phyloP scores from a whole-genome alignment of 2,888 invertebrate species.

The Callyntrura sp. region DNA sequence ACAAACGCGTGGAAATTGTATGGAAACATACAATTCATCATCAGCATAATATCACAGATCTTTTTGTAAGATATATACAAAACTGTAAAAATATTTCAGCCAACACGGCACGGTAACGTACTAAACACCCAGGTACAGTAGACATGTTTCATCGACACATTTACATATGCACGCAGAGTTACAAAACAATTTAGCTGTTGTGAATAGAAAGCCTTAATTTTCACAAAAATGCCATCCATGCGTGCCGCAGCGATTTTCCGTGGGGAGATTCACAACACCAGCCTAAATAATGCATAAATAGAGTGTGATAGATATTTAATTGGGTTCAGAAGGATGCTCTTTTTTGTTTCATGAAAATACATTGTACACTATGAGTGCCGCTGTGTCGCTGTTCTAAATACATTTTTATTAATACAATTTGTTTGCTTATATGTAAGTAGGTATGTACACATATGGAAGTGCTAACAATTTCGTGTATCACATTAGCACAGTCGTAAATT shows the following conservation, averaged over 20 bases:
- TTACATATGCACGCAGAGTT: neutral
- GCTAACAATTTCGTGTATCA: constrained; percentile 15
- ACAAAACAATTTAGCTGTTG: constrained; percentile 10
- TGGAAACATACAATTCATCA: constrained; percentile 13
- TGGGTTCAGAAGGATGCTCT: constrained; percentile 39
- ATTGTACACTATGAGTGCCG: neutral
- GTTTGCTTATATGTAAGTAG: constrained; percentile 19
- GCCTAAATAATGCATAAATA: neutral
- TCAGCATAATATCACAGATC: constrained; percentile 22
- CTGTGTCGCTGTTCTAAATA: constrained; percentile 17
- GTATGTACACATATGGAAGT: too few species aligned
- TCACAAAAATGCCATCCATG: constrained; percentile 16
- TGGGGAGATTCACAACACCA: neutral
- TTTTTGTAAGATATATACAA: constrained; percentile 24
- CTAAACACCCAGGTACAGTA: neutral
- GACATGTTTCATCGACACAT: neutral
- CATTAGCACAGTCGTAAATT: constrained; percentile 44
- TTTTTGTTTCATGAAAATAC: constrained; percentile 7
- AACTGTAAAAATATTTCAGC: constrained; percentile 1
- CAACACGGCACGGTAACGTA: neutral
- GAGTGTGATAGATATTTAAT: constrained; percentile 1
- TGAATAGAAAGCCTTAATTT: constrained; percentile 36
- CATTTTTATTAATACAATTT: constrained; percentile 53
- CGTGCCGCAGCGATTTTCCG: neutral
- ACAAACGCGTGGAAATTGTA: constrained; percentile 40